Base-by-base conservation (phyloP, 2,888 invertebrate genomes). In the Agriopis aurantiaria region DNA sequence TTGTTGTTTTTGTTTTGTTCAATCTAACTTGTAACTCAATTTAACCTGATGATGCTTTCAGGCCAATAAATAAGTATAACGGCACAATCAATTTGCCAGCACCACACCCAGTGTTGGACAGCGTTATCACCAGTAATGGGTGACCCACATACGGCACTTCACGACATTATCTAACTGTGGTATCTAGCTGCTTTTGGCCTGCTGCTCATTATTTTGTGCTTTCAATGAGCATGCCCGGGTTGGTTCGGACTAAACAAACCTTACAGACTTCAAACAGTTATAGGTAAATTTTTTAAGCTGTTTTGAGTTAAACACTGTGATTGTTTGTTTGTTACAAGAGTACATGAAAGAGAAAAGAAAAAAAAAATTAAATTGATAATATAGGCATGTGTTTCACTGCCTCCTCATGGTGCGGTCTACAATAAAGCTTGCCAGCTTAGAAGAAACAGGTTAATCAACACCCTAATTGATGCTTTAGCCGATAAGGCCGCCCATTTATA, bases 71-170 rank as follows among this genome's bases (percentile, higher is more conserved):
- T 60, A 53, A 43, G n/a, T 61, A 17, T 48, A 61, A 57, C 33
- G 40, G 53, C 51, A 49, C 64, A 68, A 68, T 70, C 68, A 65
- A 64, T 61, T 68, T 68, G 58, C 53, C 11, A 17, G n/a, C 45
- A 56, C 71, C 58, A 51, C 72, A 67, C 70, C 63, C 70, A 67
- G 61, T 6, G 3, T 41, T 71, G 70, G 66, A 43, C 66, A 66
- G 59, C 75, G 80, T 86, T 88, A 88, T 89, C 88, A 82, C 69
- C 75, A 74, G 80, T 83, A 85, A 84, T 86, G 80, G 83, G 81
- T 88, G 89, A 90, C 91, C 90, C 78, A 91, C 82, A 86, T 91
- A 82, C 77, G 79, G 75, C 87, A 90, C 88, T 88, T 84, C 73
- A 75, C 84, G 78, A 78, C 82, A 82, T 80, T 89, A 88, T 90